Evolutionary conservation across 2,113 vertebrate genomes (phyloP).

Genomic region (Hiodon tergisus): DNA sequence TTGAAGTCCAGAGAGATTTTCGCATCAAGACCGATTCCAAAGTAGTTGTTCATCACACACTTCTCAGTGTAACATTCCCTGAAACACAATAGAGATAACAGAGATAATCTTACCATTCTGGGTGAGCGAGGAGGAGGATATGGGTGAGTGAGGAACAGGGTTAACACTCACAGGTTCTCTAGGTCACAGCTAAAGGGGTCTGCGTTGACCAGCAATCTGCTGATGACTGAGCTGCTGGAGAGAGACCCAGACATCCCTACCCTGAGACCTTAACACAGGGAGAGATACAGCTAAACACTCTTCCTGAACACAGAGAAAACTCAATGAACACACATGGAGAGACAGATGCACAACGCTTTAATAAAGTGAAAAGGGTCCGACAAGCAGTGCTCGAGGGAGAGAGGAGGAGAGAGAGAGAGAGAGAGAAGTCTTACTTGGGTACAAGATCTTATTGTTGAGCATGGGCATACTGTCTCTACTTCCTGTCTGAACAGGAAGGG

Average conservation of each 20-base stretch:
- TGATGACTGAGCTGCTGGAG: slow-evolving; percentile 83
- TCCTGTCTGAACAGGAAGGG: slow-evolving; percentile 80
- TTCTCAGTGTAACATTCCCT: slow-evolving; percentile 87
- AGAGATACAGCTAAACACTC: too few species aligned
- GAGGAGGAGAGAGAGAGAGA: background rate
- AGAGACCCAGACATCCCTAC: slow-evolving; percentile 79
- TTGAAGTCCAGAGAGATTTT: slow-evolving; percentile 94
- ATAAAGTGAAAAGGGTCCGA: too few species aligned
- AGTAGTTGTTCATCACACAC: slow-evolving; percentile 96
- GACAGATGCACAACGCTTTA: slow-evolving; percentile 9
- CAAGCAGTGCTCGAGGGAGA: too few species aligned
- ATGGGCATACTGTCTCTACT: slow-evolving; percentile 78
- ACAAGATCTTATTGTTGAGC: slow-evolving; percentile 84
- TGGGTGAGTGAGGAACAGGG: background rate
- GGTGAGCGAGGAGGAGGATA: background rate
- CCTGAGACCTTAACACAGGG: slow-evolving; percentile 63
- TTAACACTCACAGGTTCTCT: slow-evolving; percentile 81
- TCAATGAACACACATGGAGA: slow-evolving; percentile 1
- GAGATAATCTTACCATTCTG: background rate
- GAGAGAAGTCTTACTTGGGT: slow-evolving; percentile 69
- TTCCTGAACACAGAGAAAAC: slow-evolving; percentile 1
- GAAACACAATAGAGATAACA: slow-evolving; percentile 15
- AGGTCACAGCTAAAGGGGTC: slow-evolving; percentile 86
- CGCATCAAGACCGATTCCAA: slow-evolving; percentile 87
- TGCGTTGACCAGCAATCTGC: slow-evolving; percentile 80